Conservation (phyloP, 2,888 invertebrate genomes). For the Drosophila mercatorum region DNA sequence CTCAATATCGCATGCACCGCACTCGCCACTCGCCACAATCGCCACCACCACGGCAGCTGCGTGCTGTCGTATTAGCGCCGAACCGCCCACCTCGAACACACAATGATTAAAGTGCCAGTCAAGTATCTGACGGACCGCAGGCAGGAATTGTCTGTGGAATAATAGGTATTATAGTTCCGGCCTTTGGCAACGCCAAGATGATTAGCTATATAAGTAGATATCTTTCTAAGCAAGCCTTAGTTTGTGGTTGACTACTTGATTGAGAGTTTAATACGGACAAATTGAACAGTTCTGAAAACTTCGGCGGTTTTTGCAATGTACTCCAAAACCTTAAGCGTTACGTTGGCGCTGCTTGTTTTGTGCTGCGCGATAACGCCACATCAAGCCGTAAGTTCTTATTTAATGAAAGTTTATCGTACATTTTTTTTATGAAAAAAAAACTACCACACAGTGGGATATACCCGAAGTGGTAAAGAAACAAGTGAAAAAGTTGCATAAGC, state of each 20-base stretch:
- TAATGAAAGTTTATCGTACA: not conserved
- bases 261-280: not conserved
- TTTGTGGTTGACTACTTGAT: slow-evolving; percentile 16
- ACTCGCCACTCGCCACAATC: slow-evolving; percentile 75
- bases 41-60: slow-evolving; percentile 82
- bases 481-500: slow-evolving; percentile 73
- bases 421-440: not conserved
- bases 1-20: slow-evolving; percentile 73
- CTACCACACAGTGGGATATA: slow-evolving; percentile 67
- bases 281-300: not conserved
- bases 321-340: slow-evolving; percentile 32
- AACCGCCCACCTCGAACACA: slow-evolving; percentile 81
- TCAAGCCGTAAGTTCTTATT: slow-evolving; percentile 51
- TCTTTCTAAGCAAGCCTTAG: slow-evolving; percentile 31
- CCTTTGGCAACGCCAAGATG: not conserved
- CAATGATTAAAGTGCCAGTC: slow-evolving; percentile 84
- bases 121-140: slow-evolving; percentile 83
- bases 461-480: slow-evolving; percentile 71
- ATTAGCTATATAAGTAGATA: slow-evolving; percentile 55
- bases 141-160: slow-evolving; percentile 79
- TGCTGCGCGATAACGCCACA: slow-evolving; percentile 32
- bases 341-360: slow-evolving; percentile 33
- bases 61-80: slow-evolving; percentile 83
- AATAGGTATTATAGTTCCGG: slow-evolving; percentile 39
- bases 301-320: slow-evolving; percentile 25